These are phyloP conservation scores for Acrossocheilus fasciatus DNA, from an alignment of 2,797 vertebrate species.

Conservation along the genomic window DNA sequence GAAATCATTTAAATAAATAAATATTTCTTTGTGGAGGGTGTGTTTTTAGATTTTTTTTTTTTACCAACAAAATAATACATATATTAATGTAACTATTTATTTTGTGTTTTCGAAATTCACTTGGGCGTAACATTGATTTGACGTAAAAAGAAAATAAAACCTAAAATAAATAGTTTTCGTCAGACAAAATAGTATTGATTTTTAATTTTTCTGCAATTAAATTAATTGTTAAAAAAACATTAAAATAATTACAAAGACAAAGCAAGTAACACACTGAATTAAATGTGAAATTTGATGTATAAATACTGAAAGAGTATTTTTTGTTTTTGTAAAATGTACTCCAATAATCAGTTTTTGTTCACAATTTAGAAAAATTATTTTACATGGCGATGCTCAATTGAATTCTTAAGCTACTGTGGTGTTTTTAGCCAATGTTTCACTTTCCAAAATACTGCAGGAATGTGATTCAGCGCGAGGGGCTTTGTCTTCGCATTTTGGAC, in stretches of 20 bases:
- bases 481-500: constrained; percentile 73
- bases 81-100: not conserved
- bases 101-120: not conserved
- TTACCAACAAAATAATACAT: not conserved
- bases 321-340: not conserved
- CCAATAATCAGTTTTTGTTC: not conserved
- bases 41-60: not conserved
- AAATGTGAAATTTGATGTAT: not conserved
- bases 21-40: not conserved
- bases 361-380: not conserved
- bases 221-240: not conserved
- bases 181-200: not conserved
- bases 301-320: not conserved
- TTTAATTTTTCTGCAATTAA: not conserved
- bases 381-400: not conserved
- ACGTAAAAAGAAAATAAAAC: not conserved
- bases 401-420: not conserved
- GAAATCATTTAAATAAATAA: not conserved
- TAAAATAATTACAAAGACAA: not conserved
- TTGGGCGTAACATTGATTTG: not conserved
- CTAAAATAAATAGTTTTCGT: not conserved
- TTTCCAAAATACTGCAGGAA: constrained; percentile 54
- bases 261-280: not conserved
- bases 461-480: constrained; percentile 32
- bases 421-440: constrained; percentile 36